A percentile compares a stretch with the other conserved stretches of the same genome.
phyloP scores from a whole-genome alignment of 92 coral and sea anemone species.

The Bergia puertoricense region DNA sequence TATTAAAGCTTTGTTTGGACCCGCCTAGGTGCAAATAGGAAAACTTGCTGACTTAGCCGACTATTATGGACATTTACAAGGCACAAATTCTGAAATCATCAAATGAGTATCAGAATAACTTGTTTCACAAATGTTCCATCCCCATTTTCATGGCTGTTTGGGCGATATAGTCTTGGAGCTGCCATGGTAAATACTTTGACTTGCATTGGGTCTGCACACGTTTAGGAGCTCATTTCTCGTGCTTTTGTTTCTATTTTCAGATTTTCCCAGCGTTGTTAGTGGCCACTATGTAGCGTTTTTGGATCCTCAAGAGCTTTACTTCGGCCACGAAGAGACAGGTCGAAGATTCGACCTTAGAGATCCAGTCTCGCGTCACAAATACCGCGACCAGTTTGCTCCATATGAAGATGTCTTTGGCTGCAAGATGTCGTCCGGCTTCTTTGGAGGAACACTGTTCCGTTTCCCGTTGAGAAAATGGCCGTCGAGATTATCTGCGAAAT shows the following conservation, averaged over 20 bases:
- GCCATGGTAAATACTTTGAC: background rate
- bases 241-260: conserved; percentile 41
- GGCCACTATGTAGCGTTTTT: conserved; percentile 80
- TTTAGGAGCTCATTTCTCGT: background rate
- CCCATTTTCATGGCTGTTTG: too few relatives aligned
- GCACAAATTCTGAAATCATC: too few relatives aligned
- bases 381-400: conserved; percentile 89
- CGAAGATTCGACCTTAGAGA: conserved; percentile 77
- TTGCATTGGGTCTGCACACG: background rate
- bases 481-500: conserved; percentile 82
- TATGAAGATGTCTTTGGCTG: conserved; percentile 85
- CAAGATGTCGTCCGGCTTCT: conserved; percentile 71
- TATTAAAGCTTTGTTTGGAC: too few relatives aligned
- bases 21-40: too few relatives aligned
- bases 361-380: conserved; percentile 58
- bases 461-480: conserved; percentile 95
- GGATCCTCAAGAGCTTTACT: conserved; percentile 94
- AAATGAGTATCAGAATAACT: too few relatives aligned
- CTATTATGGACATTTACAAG: too few relatives aligned
- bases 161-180: background rate
- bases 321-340: conserved; percentile 87
- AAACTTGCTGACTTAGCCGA: too few relatives aligned
- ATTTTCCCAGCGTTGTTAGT: conserved; percentile 94
- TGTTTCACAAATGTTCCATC: too few relatives aligned
- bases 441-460: conserved; percentile 89